These are phyloP conservation scores for Malurus leucopterus DNA, from an alignment of 2,797 vertebrate species.

Conservation along the genomic window DNA sequence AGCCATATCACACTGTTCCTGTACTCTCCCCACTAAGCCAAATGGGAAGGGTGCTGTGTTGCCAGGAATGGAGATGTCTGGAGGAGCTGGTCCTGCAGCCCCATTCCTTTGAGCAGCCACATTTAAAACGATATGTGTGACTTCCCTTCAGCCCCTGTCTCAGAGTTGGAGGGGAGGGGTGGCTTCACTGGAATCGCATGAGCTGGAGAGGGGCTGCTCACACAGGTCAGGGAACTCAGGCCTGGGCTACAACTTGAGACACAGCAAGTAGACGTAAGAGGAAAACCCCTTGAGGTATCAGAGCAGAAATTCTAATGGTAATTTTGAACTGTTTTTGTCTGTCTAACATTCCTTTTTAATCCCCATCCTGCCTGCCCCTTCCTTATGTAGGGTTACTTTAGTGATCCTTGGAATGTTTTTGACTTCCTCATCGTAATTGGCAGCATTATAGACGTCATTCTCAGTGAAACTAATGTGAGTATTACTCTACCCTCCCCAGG, in stretches of 20 bases:
- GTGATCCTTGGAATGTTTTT: conserved; percentile 99
- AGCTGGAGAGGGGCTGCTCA: background rate
- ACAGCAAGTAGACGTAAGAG: background rate
- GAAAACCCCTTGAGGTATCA: conserved; percentile 41
- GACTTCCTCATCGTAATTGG: conserved; percentile 99
- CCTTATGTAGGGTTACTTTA: conserved; percentile 99
- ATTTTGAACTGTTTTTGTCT: conserved; percentile 78
- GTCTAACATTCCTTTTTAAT: conserved; percentile 86
- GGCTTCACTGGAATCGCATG: background rate
- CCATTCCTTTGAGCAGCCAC: background rate
- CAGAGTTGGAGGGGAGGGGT: background rate
- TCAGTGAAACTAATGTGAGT: conserved; percentile 99
- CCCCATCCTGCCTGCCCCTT: conserved; percentile 86
- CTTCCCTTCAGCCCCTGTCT: background rate
- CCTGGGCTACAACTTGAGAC: background rate
- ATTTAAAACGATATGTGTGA: background rate
- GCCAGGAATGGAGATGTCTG: background rate
- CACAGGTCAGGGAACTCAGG: background rate
- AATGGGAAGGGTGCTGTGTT: background rate
- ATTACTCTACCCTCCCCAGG: conserved; percentile 79
- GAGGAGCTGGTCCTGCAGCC: background rate
- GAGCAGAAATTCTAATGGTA: conserved; percentile 69
- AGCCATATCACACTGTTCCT: background rate
- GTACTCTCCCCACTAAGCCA: background rate
- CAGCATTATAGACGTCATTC: conserved; percentile 99